Base-by-base conservation (phyloP, 1,140 invertebrate species). In the Periplaneta americana region DNA sequence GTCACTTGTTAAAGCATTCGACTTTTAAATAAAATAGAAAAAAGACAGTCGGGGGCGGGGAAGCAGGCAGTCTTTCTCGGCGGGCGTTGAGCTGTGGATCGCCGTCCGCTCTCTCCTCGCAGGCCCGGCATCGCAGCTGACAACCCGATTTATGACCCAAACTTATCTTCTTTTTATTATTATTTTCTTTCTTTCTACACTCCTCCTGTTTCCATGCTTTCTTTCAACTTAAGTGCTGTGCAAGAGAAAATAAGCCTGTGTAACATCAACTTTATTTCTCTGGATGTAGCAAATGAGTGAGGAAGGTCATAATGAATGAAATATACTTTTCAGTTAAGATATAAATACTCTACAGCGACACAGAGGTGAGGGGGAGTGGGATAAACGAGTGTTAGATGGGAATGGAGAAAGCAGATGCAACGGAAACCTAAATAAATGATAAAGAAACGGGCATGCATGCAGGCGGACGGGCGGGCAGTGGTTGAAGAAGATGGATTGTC, bases 401-500 rank as follows among this genome's bases (percentile, higher is more conserved):
- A 34, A 36, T 17, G 13, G 28, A 36, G 35, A 78, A 37, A 78
- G 76, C 10, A 32, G 75, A 34, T 33, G 75, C 13, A 35, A 22
- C 34, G 34, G 76, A 34, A 13, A 34, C 34, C 13, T 22, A 39
- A 36, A 78, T 22, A 78, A 78, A 34, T 78, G 33, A 28, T 37
- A 78, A 15, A 78, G 35, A 78, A 78, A 36, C 34, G 35, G 76
- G 13, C 36, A 39, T 9, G 36, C 31, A 66, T 18, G 57, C 28
- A 31, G 15, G 77, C 77, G 32, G 77, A 18, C 77, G 22, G 35
- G 13, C 35, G 1, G 77, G n/a, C 39, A 18, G 31, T 8, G 57
- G 80, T 18, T 75, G 80, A 80, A 31, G 80, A 80, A 80, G 80
- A 80, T 80, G 80, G 74, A 80, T 80, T 34, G 74, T 75, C 13